A percentile compares a stretch with the other conserved stretches of the same genome.
Conservation (phyloP, 2,113 vertebrate genomes). For the Rhinoderma darwinii region DNA sequence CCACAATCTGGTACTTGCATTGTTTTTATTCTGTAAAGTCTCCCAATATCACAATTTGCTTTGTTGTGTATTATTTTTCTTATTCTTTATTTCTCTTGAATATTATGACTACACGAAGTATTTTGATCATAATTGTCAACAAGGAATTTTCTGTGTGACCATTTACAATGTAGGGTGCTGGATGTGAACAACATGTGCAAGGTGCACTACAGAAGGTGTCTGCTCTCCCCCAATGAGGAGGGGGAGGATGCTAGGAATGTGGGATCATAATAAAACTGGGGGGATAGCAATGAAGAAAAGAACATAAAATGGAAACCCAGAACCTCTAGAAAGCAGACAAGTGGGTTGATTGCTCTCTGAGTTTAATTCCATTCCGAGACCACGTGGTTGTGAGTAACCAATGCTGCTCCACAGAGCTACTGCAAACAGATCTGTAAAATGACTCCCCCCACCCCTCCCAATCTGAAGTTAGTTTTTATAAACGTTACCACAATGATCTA, state of each 20-base stretch:
- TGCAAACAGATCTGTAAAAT: slow-evolving; percentile 71
- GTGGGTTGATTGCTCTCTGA: slow-evolving; percentile 54
- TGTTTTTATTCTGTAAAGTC: not conserved
- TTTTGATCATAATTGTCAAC: not conserved
- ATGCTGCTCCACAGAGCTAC: slow-evolving; percentile 67
- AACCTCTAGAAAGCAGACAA: slow-evolving; percentile 58
- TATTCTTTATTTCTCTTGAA: not conserved
- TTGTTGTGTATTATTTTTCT: not conserved
- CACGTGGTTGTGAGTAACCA: slow-evolving; percentile 73
- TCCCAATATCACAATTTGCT: not conserved
- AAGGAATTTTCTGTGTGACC: not conserved
- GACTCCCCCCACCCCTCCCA: slow-evolving; percentile 72
- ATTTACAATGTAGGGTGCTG: not conserved
- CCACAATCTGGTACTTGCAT: not conserved
- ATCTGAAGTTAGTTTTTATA: slow-evolving; percentile 79
- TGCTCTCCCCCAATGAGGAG: not conserved
- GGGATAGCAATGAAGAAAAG: slow-evolving; percentile 28
- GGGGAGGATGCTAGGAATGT: not conserved
- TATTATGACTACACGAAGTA: not conserved
- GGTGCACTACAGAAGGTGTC: not conserved
- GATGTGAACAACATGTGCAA: not conserved
- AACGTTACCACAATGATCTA: slow-evolving; percentile 77
- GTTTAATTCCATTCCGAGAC: slow-evolving; percentile 59
- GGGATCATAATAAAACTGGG: not conserved
- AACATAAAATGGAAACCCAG: not conserved